Evolutionary conservation across 2,797 vertebrate species (phyloP), one percentile per base, ranked within the genome.

Genomic region (Parotocinclus haroldoi): DNA sequence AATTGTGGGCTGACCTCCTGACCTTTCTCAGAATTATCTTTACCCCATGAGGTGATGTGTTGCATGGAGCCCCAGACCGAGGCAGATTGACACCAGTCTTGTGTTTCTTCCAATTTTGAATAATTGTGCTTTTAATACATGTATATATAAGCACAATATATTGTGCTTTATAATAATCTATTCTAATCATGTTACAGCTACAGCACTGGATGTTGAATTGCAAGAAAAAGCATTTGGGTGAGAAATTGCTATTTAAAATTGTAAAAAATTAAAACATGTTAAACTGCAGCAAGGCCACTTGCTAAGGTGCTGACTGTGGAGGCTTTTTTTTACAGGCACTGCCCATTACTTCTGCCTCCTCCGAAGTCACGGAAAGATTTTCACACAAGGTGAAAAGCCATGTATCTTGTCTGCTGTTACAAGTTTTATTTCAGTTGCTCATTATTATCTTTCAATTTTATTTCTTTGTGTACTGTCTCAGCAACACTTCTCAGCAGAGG

Each of bases 401-500:
- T 4, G 56, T 61, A 50, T 4, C n/a, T 10, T 42, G 11, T 9
- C 42, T 39, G 9, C 14, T 49, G 9, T 27, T 18, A 14, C 48
- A 7, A 3, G 17, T 60, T 53, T 59, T 52, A 5, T 54, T 7
- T 9, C 1, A 17, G 27, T 48, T 9, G 12, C 7, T 36, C 10
- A 19, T 58, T 44, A 37, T 12, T 55, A 27, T 27, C 6, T 63
- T 17, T 66, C 42, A 37, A 11, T 46, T 14, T 49, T 7, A 9
- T 46, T 18, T 40, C 14, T 59, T 60, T 66, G 54, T 75, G 51
- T 66, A 56, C 13, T 53, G 16, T 45, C 1, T 48, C 19, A 42
- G 13, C 66, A 89, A 88, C 37, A 81, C 79, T 0, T 78, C 82
- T 27, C 80, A 58, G 60, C 76, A 82, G 58, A 72, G 54, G 50